Evolutionary conservation across 2,113 vertebrate species (phyloP).

Genomic region (Catharus minimus): DNA sequence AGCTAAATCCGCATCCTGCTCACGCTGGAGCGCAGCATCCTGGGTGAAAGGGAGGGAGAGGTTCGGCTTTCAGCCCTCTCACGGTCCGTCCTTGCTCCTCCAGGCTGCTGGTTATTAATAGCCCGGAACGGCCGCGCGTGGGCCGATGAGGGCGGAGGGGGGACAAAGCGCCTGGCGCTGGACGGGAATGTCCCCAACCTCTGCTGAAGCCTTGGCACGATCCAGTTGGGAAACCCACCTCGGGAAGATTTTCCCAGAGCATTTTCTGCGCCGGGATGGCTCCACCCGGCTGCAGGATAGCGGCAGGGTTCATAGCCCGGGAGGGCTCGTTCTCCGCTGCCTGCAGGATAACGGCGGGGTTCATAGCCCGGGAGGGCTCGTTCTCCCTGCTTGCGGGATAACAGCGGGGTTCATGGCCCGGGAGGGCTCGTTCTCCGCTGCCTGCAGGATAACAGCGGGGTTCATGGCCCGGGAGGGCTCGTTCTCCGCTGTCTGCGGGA

Average conservation of each 20-base stretch:
- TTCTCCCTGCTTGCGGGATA: too few relatives aligned
- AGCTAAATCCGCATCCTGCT: neutral
- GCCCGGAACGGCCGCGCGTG: neutral
- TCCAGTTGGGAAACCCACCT: neutral
- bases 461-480: neutral
- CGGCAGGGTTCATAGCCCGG: too few relatives aligned
- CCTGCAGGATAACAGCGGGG: neutral
- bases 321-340: neutral
- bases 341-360: neutral
- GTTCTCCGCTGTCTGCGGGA: too few relatives aligned
- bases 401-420: too few relatives aligned
- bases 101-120: neutral
- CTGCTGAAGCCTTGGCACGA: neutral
- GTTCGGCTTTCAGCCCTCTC: neutral
- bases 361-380: accelerated
- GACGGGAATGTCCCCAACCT: neutral
- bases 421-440: neutral
- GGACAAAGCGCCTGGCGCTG: neutral
- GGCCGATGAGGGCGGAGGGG: neutral
- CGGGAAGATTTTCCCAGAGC: neutral
- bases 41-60: neutral
- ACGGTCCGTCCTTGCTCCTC: neutral
- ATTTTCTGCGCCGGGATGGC: neutral
- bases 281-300: neutral
- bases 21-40: neutral